Conservation (phyloP, 2,888 invertebrate species). For the Caradrina kadenii region DNA sequence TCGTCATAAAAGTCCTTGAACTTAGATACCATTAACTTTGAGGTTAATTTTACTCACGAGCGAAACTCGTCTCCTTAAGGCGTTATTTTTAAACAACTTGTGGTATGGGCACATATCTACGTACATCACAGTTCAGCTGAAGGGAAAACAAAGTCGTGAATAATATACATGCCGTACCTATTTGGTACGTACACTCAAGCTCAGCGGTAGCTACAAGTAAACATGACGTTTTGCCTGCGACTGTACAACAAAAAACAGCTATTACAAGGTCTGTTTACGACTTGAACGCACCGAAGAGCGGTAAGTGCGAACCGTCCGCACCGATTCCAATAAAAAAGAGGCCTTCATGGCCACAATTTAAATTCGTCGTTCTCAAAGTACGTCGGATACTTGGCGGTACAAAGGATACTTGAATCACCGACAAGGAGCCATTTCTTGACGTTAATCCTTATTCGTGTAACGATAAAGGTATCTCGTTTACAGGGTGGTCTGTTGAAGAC, state of each 20-base stretch:
- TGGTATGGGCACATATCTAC: background rate
- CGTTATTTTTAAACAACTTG: constrained; percentile 1
- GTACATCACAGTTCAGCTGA: background rate
- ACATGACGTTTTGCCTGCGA: constrained; percentile 41
- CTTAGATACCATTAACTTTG: background rate
- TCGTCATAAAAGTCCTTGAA: constrained; percentile 12
- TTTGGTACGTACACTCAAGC: constrained; percentile 26
- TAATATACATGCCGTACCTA: constrained; percentile 17
- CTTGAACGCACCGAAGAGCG: constrained; percentile 30
- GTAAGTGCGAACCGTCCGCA: constrained; percentile 37
- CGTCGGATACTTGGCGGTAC: constrained; percentile 41
- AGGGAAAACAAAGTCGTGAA: constrained; percentile 21
- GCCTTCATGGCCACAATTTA: constrained; percentile 47
- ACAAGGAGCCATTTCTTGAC: constrained; percentile 59
- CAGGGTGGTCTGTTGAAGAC: constrained; percentile 66
- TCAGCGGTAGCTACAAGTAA: constrained; percentile 44
- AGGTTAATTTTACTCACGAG: constrained; percentile 14
- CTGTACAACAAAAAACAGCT: constrained; percentile 51
- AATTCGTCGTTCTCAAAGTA: constrained; percentile 53
- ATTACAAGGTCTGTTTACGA: constrained; percentile 57
- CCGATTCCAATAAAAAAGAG: constrained; percentile 48
- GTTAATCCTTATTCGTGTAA: constrained; percentile 63
- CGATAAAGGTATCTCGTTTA: constrained; percentile 50
- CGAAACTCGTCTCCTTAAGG: background rate
- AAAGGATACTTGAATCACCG: constrained; percentile 45